phyloP scores from a whole-genome alignment of 2,797 vertebrate genomes.

The Acanthiza pusilla region DNA sequence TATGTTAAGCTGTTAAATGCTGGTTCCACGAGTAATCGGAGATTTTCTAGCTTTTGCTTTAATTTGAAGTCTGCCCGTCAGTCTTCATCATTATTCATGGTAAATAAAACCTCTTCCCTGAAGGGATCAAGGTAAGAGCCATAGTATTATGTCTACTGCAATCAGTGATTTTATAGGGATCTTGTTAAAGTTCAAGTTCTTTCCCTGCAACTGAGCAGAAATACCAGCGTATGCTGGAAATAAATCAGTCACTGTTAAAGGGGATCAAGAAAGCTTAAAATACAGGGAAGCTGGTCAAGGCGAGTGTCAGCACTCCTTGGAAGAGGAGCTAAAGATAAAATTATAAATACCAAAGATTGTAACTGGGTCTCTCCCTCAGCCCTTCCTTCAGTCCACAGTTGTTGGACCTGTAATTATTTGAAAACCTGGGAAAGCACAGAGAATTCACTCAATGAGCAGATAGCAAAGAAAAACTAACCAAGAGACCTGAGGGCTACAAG shows the following conservation, averaged over 20 bases:
- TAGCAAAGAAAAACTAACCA: background rate
- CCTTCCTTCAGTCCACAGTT: background rate
- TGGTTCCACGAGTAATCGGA: slow-evolving; percentile 13
- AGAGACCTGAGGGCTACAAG: fast-evolving
- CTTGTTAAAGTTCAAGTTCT: slow-evolving; percentile 33
- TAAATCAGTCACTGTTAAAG: background rate
- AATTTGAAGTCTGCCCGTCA: slow-evolving; percentile 49
- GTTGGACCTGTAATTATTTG: background rate
- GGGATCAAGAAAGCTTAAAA: background rate
- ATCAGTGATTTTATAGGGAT: slow-evolving; percentile 27
- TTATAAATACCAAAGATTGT: background rate
- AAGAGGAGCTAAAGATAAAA: background rate
- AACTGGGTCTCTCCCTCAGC: background rate
- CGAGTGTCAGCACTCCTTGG: background rate
- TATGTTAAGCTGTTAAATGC: slow-evolving; percentile 27
- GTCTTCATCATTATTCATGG: slow-evolving; percentile 16
- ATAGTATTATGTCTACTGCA: slow-evolving; percentile 21
- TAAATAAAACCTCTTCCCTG: slow-evolving; percentile 50
- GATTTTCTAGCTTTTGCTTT: slow-evolving; percentile 13
- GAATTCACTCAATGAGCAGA: background rate
- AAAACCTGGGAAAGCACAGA: background rate
- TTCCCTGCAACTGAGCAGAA: background rate
- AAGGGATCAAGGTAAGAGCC: slow-evolving; percentile 36
- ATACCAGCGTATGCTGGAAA: background rate
- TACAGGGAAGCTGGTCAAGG: background rate